These are phyloP conservation scores for Leptinotarsa lineolata DNA, from an alignment of 1,140 invertebrate species.

Conservation along the genomic window DNA sequence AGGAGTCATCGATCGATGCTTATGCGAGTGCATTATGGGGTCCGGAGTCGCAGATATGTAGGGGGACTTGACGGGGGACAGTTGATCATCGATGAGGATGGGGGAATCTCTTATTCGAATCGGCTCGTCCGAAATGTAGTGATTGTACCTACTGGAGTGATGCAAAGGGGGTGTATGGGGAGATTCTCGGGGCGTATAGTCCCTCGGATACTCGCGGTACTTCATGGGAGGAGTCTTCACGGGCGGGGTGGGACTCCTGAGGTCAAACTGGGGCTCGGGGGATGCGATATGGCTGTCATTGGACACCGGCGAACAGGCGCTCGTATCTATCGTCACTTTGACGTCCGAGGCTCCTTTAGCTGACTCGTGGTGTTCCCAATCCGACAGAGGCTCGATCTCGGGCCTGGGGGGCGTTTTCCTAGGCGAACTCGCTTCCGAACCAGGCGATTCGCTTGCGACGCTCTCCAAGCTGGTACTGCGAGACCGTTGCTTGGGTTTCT, in stretches of 20 bases:
- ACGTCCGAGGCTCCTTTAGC: not conserved
- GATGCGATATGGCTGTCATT: constrained; percentile 54
- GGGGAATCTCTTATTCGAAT: constrained; percentile 38
- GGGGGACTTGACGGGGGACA: constrained; percentile 33
- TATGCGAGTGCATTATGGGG: constrained; percentile 31
- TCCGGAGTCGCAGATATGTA: constrained; percentile 33
- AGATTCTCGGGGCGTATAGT: constrained; percentile 43
- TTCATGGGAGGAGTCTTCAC: constrained; percentile 62
- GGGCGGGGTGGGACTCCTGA: constrained; percentile 48
- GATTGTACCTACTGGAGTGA: constrained; percentile 37
- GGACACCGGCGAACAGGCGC: constrained; percentile 51
- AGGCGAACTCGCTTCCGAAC: constrained; percentile 41
- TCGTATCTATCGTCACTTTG: constrained; percentile 39
- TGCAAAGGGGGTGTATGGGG: constrained; percentile 51
- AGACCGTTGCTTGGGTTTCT: constrained; percentile 67
- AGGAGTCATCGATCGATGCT: constrained; percentile 47
- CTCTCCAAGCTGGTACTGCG: constrained; percentile 65
- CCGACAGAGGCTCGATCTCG: constrained; percentile 58
- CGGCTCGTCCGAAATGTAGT: constrained; percentile 32
- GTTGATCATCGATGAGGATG: constrained; percentile 43
- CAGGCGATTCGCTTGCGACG: constrained; percentile 44
- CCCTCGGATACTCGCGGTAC: constrained; percentile 28
- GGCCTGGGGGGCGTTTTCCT: constrained; percentile 42
- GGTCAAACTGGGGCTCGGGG: constrained; percentile 49
- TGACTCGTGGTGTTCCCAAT: constrained; percentile 49